Percentiles rank a stretch among this genome's conserved stretches.
Evolutionary conservation across 2,888 invertebrate species (phyloP).

Genomic region (Papilio gigon): DNA sequence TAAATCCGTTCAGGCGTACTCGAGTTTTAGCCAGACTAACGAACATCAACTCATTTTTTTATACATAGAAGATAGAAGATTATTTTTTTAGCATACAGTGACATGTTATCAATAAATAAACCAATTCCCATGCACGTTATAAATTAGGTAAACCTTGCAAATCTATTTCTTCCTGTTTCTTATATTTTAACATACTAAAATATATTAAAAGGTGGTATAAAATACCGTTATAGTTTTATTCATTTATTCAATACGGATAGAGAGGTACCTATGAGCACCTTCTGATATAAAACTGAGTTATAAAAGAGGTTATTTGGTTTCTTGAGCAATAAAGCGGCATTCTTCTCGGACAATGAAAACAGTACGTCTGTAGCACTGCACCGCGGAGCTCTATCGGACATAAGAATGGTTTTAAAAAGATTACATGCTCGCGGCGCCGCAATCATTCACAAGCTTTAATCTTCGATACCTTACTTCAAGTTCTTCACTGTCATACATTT

Average conservation of each 20-base stretch:
- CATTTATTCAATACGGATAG: slow-evolving; percentile 48
- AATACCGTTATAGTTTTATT: slow-evolving; percentile 42
- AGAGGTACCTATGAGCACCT: slow-evolving; percentile 59
- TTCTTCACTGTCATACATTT: neutral
- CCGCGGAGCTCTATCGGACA: slow-evolving; percentile 44
- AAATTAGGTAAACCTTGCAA: too few relatives aligned
- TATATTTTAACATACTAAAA: neutral
- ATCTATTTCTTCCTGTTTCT: too few relatives aligned
- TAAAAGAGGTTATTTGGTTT: slow-evolving; percentile 77
- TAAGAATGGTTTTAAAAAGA: slow-evolving; percentile 43
- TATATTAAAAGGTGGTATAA: slow-evolving; percentile 13
- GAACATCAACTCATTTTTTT: too few relatives aligned
- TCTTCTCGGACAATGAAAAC: slow-evolving; percentile 73
- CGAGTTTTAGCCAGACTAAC: too few relatives aligned
- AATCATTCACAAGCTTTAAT: slow-evolving; percentile 25
- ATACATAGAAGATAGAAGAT: too few relatives aligned
- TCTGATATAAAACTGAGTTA: slow-evolving; percentile 72
- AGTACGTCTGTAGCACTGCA: slow-evolving; percentile 54
- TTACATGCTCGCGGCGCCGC: slow-evolving; percentile 29
- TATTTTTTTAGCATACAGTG: too few relatives aligned
- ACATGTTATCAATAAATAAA: too few relatives aligned
- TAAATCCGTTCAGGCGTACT: too few relatives aligned
- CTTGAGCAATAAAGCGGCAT: slow-evolving; percentile 73
- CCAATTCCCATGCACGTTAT: neutral
- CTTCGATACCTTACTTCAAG: slow-evolving; percentile 17